phyloP scores from a whole-genome alignment of 2,888 invertebrate genomes.

The Operophtera brumata region DNA sequence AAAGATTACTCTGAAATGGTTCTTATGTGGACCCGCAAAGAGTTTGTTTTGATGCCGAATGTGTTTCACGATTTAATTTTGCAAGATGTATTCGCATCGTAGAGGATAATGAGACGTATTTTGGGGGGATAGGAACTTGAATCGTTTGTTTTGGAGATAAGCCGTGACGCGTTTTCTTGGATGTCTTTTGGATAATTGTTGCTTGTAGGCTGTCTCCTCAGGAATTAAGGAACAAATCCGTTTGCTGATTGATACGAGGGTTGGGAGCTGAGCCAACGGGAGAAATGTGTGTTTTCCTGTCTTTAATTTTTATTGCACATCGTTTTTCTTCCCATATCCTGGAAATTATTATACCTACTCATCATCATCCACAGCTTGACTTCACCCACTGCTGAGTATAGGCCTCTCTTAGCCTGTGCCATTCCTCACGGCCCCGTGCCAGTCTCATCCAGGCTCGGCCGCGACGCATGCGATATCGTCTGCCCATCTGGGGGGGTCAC shows the following conservation, averaged over 20 bases:
- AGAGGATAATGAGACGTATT: conserved; percentile 42
- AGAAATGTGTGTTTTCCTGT: conserved; percentile 46
- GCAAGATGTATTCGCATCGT: conserved; percentile 35
- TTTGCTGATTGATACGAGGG: conserved; percentile 72
- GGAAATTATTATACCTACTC: too few species aligned
- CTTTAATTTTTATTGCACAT: conserved; percentile 68
- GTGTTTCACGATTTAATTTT: conserved; percentile 52
- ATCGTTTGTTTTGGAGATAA: conserved; percentile 39
- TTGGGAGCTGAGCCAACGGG: conserved; percentile 27
- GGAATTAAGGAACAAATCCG: conserved; percentile 77
- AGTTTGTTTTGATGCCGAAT: conserved; percentile 39
- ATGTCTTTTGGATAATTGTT: conserved; percentile 74
- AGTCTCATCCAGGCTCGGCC: too few species aligned
- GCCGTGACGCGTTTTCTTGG: conserved; percentile 25
- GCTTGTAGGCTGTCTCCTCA: conserved; percentile 75
- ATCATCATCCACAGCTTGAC: too few species aligned
- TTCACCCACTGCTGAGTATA: too few species aligned
- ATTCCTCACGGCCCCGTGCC: too few species aligned
- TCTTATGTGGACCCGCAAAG: conserved; percentile 43
- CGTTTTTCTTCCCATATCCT: conserved; percentile 41
- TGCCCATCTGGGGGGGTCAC: too few species aligned
- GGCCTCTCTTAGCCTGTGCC: too few species aligned
- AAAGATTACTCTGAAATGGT: conserved; percentile 35
- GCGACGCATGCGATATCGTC: too few species aligned
- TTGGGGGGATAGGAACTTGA: conserved; percentile 41